Evolutionary conservation across 2,888 invertebrate genomes (phyloP).

Genomic region (Ormia ochracea): DNA sequence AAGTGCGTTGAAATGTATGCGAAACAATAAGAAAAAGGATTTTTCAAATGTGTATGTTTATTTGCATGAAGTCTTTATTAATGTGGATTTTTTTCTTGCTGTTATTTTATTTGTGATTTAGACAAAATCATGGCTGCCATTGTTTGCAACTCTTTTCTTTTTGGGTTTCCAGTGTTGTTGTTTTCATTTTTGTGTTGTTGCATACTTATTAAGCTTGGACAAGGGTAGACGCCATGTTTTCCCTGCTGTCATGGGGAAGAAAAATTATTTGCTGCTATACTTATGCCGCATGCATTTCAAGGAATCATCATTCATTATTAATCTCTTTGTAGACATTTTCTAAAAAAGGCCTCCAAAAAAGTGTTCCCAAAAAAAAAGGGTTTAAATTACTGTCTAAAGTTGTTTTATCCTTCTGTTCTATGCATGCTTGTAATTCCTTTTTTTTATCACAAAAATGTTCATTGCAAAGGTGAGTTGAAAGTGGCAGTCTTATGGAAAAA

Average conservation of each 20-base stretch:
- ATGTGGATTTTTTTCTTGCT: neutral
- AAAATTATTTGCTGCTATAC: slow-evolving; percentile 71
- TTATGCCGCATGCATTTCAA: slow-evolving; percentile 72
- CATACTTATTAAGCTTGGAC: slow-evolving; percentile 65
- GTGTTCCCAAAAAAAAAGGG: slow-evolving; percentile 27
- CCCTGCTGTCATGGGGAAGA: slow-evolving; percentile 51
- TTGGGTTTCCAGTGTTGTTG: neutral
- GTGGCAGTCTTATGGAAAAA: slow-evolving; percentile 22
- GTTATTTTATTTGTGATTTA: slow-evolving; percentile 51
- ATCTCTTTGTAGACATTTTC: slow-evolving; percentile 59
- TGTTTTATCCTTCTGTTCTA: slow-evolving; percentile 2
- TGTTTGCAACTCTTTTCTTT: slow-evolving; percentile 30
- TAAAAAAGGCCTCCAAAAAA: slow-evolving; percentile 22
- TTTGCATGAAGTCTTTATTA: slow-evolving; percentile 14
- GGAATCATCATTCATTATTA: slow-evolving; percentile 66
- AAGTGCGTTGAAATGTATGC: slow-evolving; percentile 41
- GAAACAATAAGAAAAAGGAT: slow-evolving; percentile 54
- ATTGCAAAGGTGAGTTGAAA: slow-evolving; percentile 40
- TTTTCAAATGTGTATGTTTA: slow-evolving; percentile 5
- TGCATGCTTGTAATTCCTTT: slow-evolving; percentile 25
- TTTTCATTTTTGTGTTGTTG: slow-evolving; percentile 53
- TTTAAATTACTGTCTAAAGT: slow-evolving; percentile 24
- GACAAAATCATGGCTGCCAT: slow-evolving; percentile 64
- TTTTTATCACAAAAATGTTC: neutral
- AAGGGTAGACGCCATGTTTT: slow-evolving; percentile 56